phyloP scores from a whole-genome alignment of 1,140 invertebrate genomes.

The Alviniconcha marisindica region DNA sequence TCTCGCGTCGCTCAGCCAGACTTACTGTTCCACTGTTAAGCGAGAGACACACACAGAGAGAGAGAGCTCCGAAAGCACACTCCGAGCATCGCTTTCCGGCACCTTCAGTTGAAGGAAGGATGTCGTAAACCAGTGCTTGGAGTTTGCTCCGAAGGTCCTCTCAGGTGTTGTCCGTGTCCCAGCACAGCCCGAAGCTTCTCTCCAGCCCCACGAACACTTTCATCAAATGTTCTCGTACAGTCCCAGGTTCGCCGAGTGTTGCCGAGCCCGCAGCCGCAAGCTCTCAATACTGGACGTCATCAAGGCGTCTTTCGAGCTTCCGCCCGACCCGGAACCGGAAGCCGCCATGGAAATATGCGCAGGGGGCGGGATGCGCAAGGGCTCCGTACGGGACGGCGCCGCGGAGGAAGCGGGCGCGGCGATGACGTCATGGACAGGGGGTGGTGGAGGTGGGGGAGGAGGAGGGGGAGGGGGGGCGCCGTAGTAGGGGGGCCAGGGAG shows the following conservation, averaged over 20 bases:
- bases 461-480: neutral
- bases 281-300: conserved; percentile 56
- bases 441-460: conserved; percentile 20
- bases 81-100: too few relatives aligned
- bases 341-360: conserved; percentile 35
- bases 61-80: too few relatives aligned
- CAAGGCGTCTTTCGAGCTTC: conserved; percentile 44
- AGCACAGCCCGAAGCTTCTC: neutral
- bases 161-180: neutral
- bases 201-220: neutral
- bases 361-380: conserved; percentile 20
- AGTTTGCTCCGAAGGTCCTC: neutral
- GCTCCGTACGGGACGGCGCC: neutral
- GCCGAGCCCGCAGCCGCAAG: conserved; percentile 50
- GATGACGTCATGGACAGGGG: conserved; percentile 25
- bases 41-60: too few relatives aligned
- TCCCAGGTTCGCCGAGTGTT: conserved; percentile 52
- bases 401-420: conserved; percentile 10
- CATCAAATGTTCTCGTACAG: conserved; percentile 42
- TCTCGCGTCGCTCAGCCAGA: too few relatives aligned
- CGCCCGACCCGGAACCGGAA: conserved; percentile 16
- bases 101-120: too few relatives aligned
- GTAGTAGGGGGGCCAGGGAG: conserved; percentile 24
- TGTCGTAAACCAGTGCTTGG: neutral
- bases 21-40: too few relatives aligned